These are phyloP conservation scores for Euschistus heros DNA, from an alignment of 1,140 invertebrate species.

Conservation along the genomic window DNA sequence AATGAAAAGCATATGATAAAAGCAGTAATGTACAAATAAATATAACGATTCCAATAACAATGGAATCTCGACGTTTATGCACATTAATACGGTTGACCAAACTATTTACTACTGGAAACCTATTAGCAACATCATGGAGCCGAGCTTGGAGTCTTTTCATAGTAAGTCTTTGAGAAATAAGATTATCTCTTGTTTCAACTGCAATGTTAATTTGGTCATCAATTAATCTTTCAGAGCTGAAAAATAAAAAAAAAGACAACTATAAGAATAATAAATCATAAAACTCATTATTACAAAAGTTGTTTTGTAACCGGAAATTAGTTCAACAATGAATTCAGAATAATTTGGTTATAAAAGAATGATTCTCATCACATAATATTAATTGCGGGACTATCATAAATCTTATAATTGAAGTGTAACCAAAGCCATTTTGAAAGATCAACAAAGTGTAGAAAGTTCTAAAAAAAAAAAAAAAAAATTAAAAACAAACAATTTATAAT, in stretches of 20 bases:
- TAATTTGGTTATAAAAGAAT: too few species aligned
- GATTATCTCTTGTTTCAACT: conserved; percentile 85
- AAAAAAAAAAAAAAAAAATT: too few species aligned
- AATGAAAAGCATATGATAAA: conserved; percentile 64
- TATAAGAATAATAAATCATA: not conserved
- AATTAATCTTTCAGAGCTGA: conserved; percentile 80
- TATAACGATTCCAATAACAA: conserved; percentile 76
- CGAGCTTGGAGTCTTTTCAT: conserved; percentile 85
- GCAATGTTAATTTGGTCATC: conserved; percentile 96
- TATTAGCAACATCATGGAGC: conserved; percentile 85
- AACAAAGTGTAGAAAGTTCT: too few species aligned
- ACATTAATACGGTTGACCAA: conserved; percentile 87
- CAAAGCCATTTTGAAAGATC: too few species aligned
- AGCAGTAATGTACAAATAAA: conserved; percentile 79
- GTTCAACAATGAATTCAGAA: too few species aligned
- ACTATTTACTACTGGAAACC: conserved; percentile 79
- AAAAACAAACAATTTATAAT: too few species aligned
- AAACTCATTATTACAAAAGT: not conserved
- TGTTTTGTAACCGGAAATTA: not conserved
- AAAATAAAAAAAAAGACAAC: conserved; percentile 34
- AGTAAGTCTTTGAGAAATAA: conserved; percentile 72
- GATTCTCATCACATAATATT: too few species aligned
- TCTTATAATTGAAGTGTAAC: too few species aligned
- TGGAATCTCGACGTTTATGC: conserved; percentile 79
- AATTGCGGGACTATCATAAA: too few species aligned